Evolutionary conservation across 2,113 vertebrate genomes (phyloP).

Genomic region (Emydocephalus ijimae): DNA sequence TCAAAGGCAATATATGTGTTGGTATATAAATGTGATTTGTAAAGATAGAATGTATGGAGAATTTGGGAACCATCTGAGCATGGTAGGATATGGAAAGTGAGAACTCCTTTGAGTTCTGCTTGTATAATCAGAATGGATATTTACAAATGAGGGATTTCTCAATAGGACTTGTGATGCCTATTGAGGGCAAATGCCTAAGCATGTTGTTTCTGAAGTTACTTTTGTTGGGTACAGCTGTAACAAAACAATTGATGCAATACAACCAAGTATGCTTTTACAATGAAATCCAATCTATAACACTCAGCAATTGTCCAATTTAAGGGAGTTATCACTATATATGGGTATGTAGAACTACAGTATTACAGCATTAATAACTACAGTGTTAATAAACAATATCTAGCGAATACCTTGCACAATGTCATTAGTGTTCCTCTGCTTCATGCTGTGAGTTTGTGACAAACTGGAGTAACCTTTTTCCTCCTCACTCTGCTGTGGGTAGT

Average conservation of each 20-base stretch:
- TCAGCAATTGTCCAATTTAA: neutral
- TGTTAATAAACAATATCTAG: neutral
- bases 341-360: neutral
- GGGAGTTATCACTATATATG: neutral
- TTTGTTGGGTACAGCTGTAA: neutral
- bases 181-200: neutral
- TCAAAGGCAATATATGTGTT: neutral
- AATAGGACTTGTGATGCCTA: neutral
- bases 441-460: constrained; percentile 33
- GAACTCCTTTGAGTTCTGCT: neutral
- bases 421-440: constrained; percentile 23
- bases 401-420: constrained; percentile 15
- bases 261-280: neutral
- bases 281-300: neutral
- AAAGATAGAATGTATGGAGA: neutral
- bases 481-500: constrained; percentile 34
- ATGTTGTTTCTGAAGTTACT: neutral
- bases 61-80: neutral
- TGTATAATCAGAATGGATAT: neutral
- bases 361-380: too few relatives aligned
- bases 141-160: neutral
- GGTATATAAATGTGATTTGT: neutral
- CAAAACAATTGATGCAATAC: neutral
- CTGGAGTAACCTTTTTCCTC: neutral
- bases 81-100: neutral